phyloP scores from a whole-genome alignment of 2,888 invertebrate genomes.

The Tillus elongatus region DNA sequence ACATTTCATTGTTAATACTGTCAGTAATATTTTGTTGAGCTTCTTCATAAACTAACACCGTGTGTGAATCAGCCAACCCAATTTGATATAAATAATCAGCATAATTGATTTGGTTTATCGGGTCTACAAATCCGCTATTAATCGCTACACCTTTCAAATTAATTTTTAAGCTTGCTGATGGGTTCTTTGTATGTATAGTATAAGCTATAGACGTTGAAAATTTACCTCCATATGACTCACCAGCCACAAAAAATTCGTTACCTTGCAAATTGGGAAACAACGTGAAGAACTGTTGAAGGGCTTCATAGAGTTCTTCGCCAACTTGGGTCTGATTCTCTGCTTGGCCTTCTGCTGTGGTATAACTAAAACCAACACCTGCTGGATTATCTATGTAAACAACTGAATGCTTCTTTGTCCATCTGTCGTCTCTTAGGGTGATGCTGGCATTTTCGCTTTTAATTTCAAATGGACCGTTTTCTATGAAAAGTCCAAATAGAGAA shows the following conservation, averaged over 20 bases:
- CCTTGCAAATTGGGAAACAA: conserved; percentile 67
- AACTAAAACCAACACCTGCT: conserved; percentile 87
- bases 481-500: conserved; percentile 71
- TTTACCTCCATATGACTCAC: conserved; percentile 79
- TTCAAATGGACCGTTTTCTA: conserved; percentile 64
- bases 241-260: conserved; percentile 77
- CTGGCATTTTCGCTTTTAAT: conserved; percentile 43
- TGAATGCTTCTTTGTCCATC: conserved; percentile 73
- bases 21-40: conserved; percentile 50
- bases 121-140: conserved; percentile 68
- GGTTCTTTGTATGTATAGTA: conserved; percentile 55
- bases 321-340: conserved; percentile 71
- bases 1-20: conserved; percentile 56
- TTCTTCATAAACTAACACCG: conserved; percentile 34
- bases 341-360: conserved; percentile 72
- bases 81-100: conserved; percentile 66
- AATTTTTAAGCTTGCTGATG: conserved; percentile 35
- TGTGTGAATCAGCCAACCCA: conserved; percentile 57
- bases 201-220: conserved; percentile 64
- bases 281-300: conserved; percentile 72
- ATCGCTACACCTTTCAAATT: conserved; percentile 59
- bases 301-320: conserved; percentile 67
- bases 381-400: conserved; percentile 89
- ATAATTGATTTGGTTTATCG: conserved; percentile 60
- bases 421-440: conserved; percentile 53